Evolutionary conservation across 2,113 vertebrate species (phyloP), one percentile per base, ranked within the genome.

Genomic region (Brachionichthys hirsutus): DNA sequence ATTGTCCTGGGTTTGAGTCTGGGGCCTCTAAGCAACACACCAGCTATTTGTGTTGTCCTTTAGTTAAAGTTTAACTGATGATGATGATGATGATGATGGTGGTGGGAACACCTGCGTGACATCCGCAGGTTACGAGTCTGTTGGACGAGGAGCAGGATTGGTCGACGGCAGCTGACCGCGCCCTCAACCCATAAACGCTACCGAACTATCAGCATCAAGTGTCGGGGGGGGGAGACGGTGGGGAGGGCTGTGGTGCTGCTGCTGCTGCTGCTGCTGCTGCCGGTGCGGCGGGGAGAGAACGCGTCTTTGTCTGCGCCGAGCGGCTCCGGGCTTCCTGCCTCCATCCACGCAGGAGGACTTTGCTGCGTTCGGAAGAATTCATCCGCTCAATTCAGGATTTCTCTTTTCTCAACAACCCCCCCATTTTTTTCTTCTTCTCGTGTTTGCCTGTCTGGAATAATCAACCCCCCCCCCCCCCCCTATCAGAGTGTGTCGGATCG

Each of bases 121-220:
- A n/a, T 18, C 6, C 49, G 11, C 52, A 51, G 55, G 44, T 54
- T 56, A 45, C 11, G 36, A 36, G 15, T 47, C 2, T 18, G 70
- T 85, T 71, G 62, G 62, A 74, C 57, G 62, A 53, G 67, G 65
- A 67, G 64, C 77, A 45, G 46, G 82, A 89, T 88, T 89, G 88
- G 86, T 89, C 86, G 80, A 70, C 78, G 52, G 67, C 85, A 17
- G 69, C 80, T 88, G 87, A 88, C 88, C 88, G 88, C 88, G 83
- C 87, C 88, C 88, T 88, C 88, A 76, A 79, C 86, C 82, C 88
- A 59, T 59, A 66, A 56, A 42, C 80, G 77, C 82, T 80, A 80
- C 79, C 85, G 67, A 88, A 89, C 81, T 86, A 80, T 85, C 73
- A 81, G 67, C 82, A 75, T 66, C 84, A 78, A 85, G 84, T 84